phyloP scores from a whole-genome alignment of 2,113 vertebrate species.

The Falcunculus frontatus region DNA sequence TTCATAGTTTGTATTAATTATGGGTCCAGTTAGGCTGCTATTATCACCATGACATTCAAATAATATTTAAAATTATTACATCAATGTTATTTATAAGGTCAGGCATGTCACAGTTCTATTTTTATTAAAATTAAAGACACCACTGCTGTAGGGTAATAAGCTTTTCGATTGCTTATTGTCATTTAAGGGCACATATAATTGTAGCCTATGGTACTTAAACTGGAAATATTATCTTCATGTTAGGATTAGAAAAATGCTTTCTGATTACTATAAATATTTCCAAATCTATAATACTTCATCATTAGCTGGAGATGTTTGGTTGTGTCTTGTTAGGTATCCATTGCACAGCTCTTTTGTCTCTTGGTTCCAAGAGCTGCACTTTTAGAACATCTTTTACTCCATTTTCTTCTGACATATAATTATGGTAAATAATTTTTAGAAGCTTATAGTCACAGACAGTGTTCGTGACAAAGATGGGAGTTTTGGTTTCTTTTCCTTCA shows the following conservation, averaged over 20 bases:
- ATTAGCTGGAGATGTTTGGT: background rate
- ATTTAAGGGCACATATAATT: background rate
- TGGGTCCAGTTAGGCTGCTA: conserved; percentile 14
- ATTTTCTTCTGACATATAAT: background rate
- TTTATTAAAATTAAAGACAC: conserved; percentile 56
- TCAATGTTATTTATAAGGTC: conserved; percentile 69
- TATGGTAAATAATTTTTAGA: background rate
- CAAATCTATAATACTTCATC: background rate
- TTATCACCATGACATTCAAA: conserved; percentile 59
- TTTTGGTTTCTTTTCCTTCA: background rate
- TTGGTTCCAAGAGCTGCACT: background rate
- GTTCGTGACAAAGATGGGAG: background rate
- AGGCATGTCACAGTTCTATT: conserved; percentile 47
- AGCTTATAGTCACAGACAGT: background rate
- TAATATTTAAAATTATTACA: conserved; percentile 58
- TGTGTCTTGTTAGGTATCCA: background rate
- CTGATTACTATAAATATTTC: conserved; percentile 8
- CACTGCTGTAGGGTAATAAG: conserved; percentile 22
- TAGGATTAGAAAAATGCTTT: background rate
- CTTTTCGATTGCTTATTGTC: conserved; percentile 7
- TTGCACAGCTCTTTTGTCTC: background rate
- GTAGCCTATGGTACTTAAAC: background rate
- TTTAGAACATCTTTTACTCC: background rate
- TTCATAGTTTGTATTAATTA: conserved; percentile 39
- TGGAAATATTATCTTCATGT: conserved; percentile 2